These are phyloP conservation scores for Sandelia bainsii DNA, from an alignment of 2,797 vertebrate genomes.

Conservation along the genomic window DNA sequence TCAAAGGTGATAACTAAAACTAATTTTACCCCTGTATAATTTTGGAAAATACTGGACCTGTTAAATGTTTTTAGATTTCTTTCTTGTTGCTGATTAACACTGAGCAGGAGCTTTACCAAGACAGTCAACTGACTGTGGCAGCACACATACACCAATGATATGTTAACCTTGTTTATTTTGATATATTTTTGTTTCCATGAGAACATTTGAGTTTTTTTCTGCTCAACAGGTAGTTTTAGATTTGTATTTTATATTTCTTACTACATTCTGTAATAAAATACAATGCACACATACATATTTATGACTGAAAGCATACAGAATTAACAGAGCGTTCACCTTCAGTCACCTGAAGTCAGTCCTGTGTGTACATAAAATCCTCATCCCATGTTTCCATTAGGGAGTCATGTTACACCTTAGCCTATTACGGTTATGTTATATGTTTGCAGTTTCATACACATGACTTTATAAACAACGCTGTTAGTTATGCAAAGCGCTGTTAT, in stretches of 20 bases:
- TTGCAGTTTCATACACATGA: neutral
- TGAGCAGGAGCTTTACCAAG: conserved; percentile 4
- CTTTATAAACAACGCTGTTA: neutral
- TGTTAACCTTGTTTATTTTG: neutral
- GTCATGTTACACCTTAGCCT: conserved; percentile 1
- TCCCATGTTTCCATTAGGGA: neutral
- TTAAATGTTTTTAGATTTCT: conserved; percentile 1
- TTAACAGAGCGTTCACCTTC: conserved; percentile 9
- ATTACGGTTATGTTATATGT: neutral
- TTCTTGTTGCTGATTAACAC: conserved; percentile 9
- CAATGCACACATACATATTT: neutral
- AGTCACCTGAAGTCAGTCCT: neutral
- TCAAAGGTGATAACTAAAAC: neutral
- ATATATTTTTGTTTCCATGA: neutral
- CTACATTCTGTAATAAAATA: neutral
- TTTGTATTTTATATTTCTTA: neutral
- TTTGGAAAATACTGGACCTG: neutral
- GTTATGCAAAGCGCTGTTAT: neutral
- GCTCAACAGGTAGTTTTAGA: neutral
- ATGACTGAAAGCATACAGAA: neutral
- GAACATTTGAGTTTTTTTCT: neutral
- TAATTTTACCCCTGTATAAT: neutral
- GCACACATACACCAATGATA: neutral
- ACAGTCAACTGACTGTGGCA: neutral
- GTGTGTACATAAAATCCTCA: neutral